Evolutionary conservation across 2,888 invertebrate species (phyloP), one percentile per base, ranked within the genome.

Genomic region (Acleris holmiana): DNA sequence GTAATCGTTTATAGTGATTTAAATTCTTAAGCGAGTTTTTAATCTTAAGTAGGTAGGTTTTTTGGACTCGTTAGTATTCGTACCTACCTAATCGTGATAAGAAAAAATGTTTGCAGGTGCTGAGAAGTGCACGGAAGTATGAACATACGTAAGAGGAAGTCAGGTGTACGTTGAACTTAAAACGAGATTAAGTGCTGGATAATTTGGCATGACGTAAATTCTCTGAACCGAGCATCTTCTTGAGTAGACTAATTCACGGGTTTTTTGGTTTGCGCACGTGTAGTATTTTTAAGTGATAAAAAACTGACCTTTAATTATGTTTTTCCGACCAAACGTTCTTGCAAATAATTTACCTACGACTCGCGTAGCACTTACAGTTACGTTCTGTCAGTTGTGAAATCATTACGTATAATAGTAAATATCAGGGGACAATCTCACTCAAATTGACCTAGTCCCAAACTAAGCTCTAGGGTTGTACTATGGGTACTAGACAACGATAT

Each of bases 101-200:
- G 0, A 55, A 13, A 44, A 55, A 55, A 23, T 10, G 2, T 35
- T 53, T 2, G 10, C 6, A 18, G 2, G 47, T 19, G 21, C 23
- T 49, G 18, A 19, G 18, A 55, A 21, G 55, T 13, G 21, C 48
- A 23, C 59, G 65, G 65, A 65, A 65, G 64, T 40, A 18, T 29
- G 18, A 46, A n/a, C 21, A 41, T 55, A 53, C 49, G 58, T 47
- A 54, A 61, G 48, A 61, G 65, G 59, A 65, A 65, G 60, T 65
- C 35, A 3, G 44, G 49, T 60, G 60, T 48, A 59, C 65, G 46
- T 65, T 65, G 65, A 65, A 65, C 65, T 65, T 49, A 57, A 55
- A 55, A 44, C 41, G 15, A 55, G 55, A 55, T 54, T 25, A 17
- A 21, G 44, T 21, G 19, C 40, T 15, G 21, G 55, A 44, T 44